These are phyloP conservation scores for Pachypeltis micranthus DNA, from an alignment of 1,140 invertebrate genomes.

Conservation along the genomic window DNA sequence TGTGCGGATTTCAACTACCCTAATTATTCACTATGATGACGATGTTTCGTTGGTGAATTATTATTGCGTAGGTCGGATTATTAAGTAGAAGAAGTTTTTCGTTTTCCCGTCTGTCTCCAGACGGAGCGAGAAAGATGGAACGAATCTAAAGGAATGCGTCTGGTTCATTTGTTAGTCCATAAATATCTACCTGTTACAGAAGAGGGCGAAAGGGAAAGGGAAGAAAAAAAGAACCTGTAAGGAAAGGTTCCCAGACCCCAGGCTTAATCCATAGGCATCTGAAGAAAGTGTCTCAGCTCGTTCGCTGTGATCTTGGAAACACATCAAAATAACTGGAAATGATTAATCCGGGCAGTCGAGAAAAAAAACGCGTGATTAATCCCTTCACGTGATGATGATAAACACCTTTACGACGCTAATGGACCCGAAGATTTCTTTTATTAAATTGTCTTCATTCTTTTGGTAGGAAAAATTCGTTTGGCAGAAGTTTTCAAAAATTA, in stretches of 20 bases:
- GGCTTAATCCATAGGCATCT: not conserved
- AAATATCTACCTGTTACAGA: slow-evolving; percentile 2
- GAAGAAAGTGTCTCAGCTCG: not conserved
- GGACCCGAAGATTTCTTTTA: not conserved
- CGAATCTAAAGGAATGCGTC: slow-evolving; percentile 1
- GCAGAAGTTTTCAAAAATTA: too few species aligned
- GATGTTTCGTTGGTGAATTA: not conserved
- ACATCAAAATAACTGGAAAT: not conserved
- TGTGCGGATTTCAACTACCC: too few species aligned
- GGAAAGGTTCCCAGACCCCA: too few species aligned
- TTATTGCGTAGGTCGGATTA: not conserved
- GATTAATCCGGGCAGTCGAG: too few species aligned
- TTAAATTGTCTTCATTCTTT: slow-evolving; percentile 3
- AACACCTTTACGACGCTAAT: slow-evolving; percentile 5
- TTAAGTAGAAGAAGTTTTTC: not conserved
- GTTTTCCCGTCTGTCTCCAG: not conserved
- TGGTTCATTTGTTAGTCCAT: slow-evolving; percentile 8
- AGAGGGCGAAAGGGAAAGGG: not conserved
- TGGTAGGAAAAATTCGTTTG: not conserved
- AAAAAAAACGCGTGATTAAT: slow-evolving; percentile 1
- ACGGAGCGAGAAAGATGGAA: not conserved
- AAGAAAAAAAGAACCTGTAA: not conserved
- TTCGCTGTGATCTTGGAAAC: not conserved
- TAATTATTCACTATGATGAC: too few species aligned
- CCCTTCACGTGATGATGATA: not conserved